Evolutionary conservation across 2,888 invertebrate species (phyloP), one percentile per base, ranked within the genome.

Genomic region (Lasius fuliginosus): DNA sequence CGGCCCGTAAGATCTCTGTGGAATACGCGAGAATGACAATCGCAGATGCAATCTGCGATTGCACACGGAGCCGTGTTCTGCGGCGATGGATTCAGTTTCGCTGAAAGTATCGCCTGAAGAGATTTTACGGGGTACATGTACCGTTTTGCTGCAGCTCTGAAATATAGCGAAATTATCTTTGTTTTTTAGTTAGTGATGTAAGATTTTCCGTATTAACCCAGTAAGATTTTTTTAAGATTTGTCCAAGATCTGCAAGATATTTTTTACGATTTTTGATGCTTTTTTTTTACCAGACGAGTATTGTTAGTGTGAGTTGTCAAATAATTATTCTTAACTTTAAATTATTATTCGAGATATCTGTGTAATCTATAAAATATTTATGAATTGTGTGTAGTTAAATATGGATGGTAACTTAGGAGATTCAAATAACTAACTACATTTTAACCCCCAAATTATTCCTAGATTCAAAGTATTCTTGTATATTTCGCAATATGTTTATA

Each of bases 31-130:
- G 86, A 85, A 85, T 88, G 88, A 88, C 89, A 87, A 88, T 89
- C 87, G 88, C 87, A 85, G 88, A 85, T 88, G 86, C 83, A 88
- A 88, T 88, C 88, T 83, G 49, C 75, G 60, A 77, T 42, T 82
- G 71, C 69, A 58, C 60, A 56, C 60, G 49, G 8, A 30, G 84
- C 71, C 49, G 60, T 58, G 68, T 69, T 49, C 49, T 60, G 46
- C 36, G 84, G 74, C 74, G 81, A 65, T 82, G 60, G 64, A 79
- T 81, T 58, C 68, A 58, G 60, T 42, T 23, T 64, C 56, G 58
- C 23, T 81, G 82, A 84, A 65, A 69, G 56, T 64, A 69, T 77
- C 40, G 64, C 62, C 46, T 27, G 53, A 40, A 56, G 67, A 36
- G 27, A 30, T 77, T 77, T 11, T 67, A 77, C 30, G 27, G 40